phyloP scores from a whole-genome alignment of 2,888 invertebrate species.

The Luperina testacea region DNA sequence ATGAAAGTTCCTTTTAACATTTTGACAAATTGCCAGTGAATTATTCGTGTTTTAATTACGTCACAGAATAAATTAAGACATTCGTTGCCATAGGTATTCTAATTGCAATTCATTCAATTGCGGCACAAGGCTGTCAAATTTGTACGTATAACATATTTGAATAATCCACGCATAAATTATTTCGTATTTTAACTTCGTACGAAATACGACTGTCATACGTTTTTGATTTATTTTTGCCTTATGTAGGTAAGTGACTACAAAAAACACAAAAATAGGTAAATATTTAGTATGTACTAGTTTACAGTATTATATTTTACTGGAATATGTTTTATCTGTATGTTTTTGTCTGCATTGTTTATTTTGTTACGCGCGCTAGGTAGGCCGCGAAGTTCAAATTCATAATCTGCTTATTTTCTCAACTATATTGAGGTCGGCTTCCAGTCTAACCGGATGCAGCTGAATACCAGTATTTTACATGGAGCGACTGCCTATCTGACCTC shows the following conservation, averaged over 20 bases:
- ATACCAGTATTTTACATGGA: no score
- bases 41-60: conserved; percentile 32
- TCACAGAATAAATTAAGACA: conserved; percentile 43
- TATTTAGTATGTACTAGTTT: no score
- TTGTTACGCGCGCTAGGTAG: no score
- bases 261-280: neutral
- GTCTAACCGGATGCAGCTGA: no score
- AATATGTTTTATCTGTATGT: no score
- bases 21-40: conserved; percentile 20
- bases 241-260: neutral
- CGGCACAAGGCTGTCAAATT: conserved; percentile 37
- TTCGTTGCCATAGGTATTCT: conserved; percentile 25
- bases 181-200: neutral
- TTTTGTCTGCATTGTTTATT: no score
- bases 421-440: no score
- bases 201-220: conserved; percentile 8
- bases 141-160: conserved; percentile 31
- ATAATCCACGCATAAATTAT: conserved; percentile 45
- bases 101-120: conserved; percentile 10
- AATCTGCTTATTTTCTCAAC: no score
- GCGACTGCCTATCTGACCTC: no score
- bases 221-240: conserved; percentile 23
- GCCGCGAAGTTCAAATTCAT: no score
- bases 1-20: neutral
- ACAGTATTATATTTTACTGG: neutral